Percentiles rank a stretch among this genome's conserved stretches.
Conservation (phyloP, 30 jellyfish, hydroid and myxozoan species). For the Sanderia malayensis region DNA sequence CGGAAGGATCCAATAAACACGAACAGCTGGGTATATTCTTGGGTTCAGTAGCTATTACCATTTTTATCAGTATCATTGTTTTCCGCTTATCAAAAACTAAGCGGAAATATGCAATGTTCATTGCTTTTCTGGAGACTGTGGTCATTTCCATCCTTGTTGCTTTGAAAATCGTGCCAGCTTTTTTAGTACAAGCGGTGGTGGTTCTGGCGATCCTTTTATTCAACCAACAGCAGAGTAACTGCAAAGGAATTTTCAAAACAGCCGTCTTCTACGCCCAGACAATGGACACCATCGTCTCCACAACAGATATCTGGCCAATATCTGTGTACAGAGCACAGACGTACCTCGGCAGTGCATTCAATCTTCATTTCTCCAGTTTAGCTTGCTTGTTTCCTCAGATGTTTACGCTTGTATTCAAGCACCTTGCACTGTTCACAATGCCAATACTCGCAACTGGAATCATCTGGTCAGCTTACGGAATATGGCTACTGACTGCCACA, state of each 20-base stretch:
- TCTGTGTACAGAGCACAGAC: conserved; percentile 27
- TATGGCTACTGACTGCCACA: neutral
- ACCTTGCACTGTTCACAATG: neutral
- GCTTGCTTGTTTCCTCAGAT: conserved; percentile 25
- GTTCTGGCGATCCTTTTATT: conserved; percentile 22
- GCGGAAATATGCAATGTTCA: conserved; percentile 6
- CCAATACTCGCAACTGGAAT: neutral
- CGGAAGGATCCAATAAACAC: conserved; percentile 4
- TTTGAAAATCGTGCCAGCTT: conserved; percentile 11
- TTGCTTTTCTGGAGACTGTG: conserved; percentile 18
- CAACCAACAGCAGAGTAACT: conserved; percentile 12
- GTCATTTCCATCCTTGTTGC: conserved; percentile 7
- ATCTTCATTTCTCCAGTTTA: conserved; percentile 39
- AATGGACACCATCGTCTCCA: conserved; percentile 38
- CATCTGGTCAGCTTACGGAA: conserved; percentile 6
- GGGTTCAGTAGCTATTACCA: conserved; percentile 1
- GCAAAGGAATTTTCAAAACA: conserved; percentile 42
- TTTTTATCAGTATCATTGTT: neutral
- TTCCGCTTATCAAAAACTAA: neutral
- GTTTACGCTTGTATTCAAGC: neutral
- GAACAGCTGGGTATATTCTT: neutral
- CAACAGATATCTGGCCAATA: conserved; percentile 51
- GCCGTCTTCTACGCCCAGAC: conserved; percentile 45
- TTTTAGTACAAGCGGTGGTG: conserved; percentile 9
- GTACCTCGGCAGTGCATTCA: conserved; percentile 34